Conservation (phyloP, 2,113 vertebrate genomes). For the Lamprotornis superbus region DNA sequence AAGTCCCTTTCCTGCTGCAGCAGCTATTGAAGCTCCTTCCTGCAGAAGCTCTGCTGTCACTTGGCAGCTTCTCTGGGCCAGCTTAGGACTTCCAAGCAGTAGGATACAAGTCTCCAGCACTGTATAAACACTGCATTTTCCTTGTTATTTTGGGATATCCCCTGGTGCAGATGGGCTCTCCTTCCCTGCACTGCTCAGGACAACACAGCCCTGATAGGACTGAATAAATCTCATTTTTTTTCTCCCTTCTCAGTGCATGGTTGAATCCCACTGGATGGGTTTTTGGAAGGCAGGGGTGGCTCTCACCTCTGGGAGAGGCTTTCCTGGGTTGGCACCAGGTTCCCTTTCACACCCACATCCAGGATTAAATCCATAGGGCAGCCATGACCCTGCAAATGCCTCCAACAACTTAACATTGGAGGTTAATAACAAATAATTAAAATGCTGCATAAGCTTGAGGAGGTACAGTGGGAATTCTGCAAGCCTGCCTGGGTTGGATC, state of each 20-base stretch:
- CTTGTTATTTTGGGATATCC: constrained; percentile 49
- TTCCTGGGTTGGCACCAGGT: neutral
- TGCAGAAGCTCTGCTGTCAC: neutral
- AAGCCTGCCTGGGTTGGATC: neutral
- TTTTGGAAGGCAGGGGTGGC: neutral
- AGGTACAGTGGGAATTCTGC: neutral
- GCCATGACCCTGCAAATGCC: neutral
- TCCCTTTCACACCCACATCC: neutral
- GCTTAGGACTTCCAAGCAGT: neutral
- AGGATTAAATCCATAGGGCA: neutral
- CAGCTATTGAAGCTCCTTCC: neutral
- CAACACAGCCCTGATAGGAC: neutral
- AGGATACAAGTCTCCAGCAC: neutral
- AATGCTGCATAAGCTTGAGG: neutral
- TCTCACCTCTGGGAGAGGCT: neutral
- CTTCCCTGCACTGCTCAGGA: neutral
- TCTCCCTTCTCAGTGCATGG: rapidly evolving
- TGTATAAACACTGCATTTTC: constrained; percentile 22
- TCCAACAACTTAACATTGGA: rapidly evolving
- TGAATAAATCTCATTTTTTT: neutral
- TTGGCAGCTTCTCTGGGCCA: neutral
- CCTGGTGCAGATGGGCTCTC: neutral
- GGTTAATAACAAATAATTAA: neutral
- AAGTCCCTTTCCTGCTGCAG: neutral
- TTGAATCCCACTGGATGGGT: neutral